Conservation (phyloP, 2,797 vertebrate species). For the Coranthus polyacanthus region DNA sequence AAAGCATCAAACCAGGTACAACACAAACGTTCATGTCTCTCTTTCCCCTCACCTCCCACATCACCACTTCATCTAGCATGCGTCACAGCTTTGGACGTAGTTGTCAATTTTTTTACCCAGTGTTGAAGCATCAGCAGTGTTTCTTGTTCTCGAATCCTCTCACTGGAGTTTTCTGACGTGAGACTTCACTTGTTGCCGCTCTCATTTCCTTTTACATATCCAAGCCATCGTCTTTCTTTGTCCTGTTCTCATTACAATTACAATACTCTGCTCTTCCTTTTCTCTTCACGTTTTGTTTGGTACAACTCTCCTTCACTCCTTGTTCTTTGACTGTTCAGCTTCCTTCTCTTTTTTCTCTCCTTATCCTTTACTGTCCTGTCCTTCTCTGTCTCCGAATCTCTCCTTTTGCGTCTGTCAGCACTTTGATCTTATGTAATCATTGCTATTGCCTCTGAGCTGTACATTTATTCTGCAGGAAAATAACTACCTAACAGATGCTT, state of each 20-base stretch:
- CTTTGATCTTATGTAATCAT: conserved; percentile 39
- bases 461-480: conserved; percentile 34
- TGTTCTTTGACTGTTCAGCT: background rate
- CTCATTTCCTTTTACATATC: conserved; percentile 15
- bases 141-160: conserved; percentile 19
- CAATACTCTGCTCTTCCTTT: conserved; percentile 24
- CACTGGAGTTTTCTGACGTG: conserved; percentile 22
- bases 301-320: conserved; percentile 4
- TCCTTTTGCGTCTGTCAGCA: conserved; percentile 4
- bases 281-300: conserved; percentile 6
- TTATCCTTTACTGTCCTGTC: conserved; percentile 13
- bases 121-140: conserved; percentile 24
- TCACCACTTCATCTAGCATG: conserved; percentile 41
- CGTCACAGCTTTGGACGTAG: conserved; percentile 44
- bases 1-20: conserved; percentile 21
- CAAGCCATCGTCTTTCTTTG: conserved; percentile 11
- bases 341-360: background rate
- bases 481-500: conserved; percentile 5
- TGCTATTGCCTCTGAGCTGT: conserved; percentile 26
- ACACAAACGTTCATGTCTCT: conserved; percentile 28
- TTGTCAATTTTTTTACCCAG: conserved; percentile 30
- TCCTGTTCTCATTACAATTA: conserved; percentile 31
- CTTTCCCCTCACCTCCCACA: conserved; percentile 40
- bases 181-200: conserved; percentile 28
- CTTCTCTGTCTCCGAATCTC: conserved; percentile 15